Evolutionary conservation across 2,888 invertebrate species (phyloP).

Genomic region (Cataglyphis livida): DNA sequence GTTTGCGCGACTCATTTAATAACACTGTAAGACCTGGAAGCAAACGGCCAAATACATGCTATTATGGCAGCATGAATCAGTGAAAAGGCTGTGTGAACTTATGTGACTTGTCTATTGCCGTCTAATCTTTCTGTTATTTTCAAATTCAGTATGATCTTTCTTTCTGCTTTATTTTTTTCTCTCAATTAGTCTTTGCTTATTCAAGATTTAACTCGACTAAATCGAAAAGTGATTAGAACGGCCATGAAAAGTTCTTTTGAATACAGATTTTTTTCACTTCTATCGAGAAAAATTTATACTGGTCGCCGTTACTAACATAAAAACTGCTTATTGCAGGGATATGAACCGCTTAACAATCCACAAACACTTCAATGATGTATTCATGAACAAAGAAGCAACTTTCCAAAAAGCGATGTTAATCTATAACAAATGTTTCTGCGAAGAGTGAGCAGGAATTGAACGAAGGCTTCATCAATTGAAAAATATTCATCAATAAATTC

Average conservation of each 20-base stretch:
- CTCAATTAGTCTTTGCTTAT: not conserved
- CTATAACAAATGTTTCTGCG: not conserved
- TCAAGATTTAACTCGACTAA: not conserved
- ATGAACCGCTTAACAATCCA: constrained; percentile 80
- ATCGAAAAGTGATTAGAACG: not conserved
- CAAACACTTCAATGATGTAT: constrained; percentile 74
- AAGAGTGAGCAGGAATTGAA: not conserved
- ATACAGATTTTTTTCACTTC: not conserved
- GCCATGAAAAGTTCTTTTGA: not conserved
- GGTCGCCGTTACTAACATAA: constrained; percentile 6
- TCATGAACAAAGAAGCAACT: constrained; percentile 18
- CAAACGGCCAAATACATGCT: constrained; percentile 79
- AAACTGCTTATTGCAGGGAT: constrained; percentile 77
- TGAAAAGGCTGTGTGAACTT: constrained; percentile 68
- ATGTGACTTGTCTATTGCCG: constrained; percentile 31
- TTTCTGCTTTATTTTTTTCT: constrained; percentile 10
- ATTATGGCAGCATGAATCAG: constrained; percentile 85
- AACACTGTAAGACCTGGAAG: constrained; percentile 86
- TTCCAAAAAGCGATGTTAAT: constrained; percentile 1
- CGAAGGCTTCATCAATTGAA: not conserved
- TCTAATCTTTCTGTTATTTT: constrained; percentile 32
- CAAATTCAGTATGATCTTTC: constrained; percentile 32
- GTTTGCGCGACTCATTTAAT: constrained; percentile 92
- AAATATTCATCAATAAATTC: constrained; percentile 22
- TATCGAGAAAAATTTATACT: not conserved